A percentile compares a stretch with the other conserved stretches of the same genome.
phyloP scores from a whole-genome alignment of 2,888 invertebrate genomes.

The Oscheius sp. region DNA sequence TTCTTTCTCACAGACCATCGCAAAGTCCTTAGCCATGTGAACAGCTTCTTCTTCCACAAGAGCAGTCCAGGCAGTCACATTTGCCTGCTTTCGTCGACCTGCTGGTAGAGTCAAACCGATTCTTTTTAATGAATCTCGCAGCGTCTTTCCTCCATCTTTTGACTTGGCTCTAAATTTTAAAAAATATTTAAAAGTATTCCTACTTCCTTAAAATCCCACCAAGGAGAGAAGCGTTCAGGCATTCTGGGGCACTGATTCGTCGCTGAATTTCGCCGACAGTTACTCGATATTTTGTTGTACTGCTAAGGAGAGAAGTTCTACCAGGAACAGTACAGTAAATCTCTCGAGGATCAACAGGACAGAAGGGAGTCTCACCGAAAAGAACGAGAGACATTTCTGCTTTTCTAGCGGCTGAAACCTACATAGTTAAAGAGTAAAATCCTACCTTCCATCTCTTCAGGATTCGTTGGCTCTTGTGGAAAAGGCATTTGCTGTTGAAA shows the following conservation, averaged over 20 bases:
- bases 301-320: conserved; percentile 90
- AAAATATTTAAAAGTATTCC: background rate
- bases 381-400: conserved; percentile 28
- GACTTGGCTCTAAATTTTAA: conserved; percentile 86
- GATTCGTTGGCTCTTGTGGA: background rate
- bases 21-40: conserved; percentile 96
- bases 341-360: conserved; percentile 26
- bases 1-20: conserved; percentile 98
- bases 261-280: conserved; percentile 97
- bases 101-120: conserved; percentile 97
- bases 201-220: conserved; percentile 93
- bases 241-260: conserved; percentile 91
- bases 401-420: conserved; percentile 17
- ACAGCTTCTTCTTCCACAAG: conserved; percentile 86
- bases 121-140: conserved; percentile 96
- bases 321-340: conserved; percentile 99
- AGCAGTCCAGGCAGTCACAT: conserved; percentile 78
- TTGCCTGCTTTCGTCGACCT: conserved; percentile 89
- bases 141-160: conserved; percentile 95
- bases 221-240: conserved; percentile 94
- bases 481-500: conserved; percentile 17
- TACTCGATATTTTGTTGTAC: conserved; percentile 99
- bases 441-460: conserved; percentile 18
- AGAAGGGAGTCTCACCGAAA: conserved; percentile 24
- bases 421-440: background rate